Base-by-base conservation (phyloP, 2,888 invertebrate genomes). In the Strigamia transsilvanica region DNA sequence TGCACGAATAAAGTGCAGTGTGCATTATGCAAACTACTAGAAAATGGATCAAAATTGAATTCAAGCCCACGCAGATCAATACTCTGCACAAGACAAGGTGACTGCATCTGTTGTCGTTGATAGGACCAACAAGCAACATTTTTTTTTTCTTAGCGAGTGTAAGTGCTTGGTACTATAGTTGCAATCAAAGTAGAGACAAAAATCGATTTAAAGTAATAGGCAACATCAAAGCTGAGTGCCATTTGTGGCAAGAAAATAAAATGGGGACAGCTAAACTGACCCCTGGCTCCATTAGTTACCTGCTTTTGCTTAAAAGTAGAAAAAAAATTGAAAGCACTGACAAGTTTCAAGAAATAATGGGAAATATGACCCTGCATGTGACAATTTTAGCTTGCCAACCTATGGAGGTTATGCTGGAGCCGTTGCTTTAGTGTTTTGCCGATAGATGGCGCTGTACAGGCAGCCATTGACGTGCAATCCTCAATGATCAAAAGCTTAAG, bases 191-290 rank as follows among this genome's bases (percentile, higher is more conserved):
- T 32, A n/a, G 41, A 32, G 27, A 79, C 18, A 32, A 32, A 42
- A 83, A 56, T 56, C 80, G 34, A 41, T 80, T 80, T 18, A 23
- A 66, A 23, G 61, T 66, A 46, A 46, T 1, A 46, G 46, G 46
- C 46, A 46, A 46, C 46, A 46, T 46, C 46, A 46, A 46, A n/a
- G 46, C 46, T 46, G 46, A 46, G 46, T 46, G 46, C 46, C 46
- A 46, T 46, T 46, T 46, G 46, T 46, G 46, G 46, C 81, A 56
- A 56, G 21, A 18, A 18, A 80, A 42, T 51, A 27, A 32, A 15
- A 32, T 12, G 7, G n/a, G n/a, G 21, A n/a, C 9, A 38, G 42
- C 23, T 32, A 81, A 27, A 38, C 38, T 38, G 38, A 38, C 6
- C 38, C 10, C 9, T 38, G 6, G 6, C 38, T 38, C 38, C 38